These are phyloP conservation scores for Aurelia sp. DNA, from an alignment of 30 jellyfish, hydroid and myxozoan genomes.

Conservation along the genomic window DNA sequence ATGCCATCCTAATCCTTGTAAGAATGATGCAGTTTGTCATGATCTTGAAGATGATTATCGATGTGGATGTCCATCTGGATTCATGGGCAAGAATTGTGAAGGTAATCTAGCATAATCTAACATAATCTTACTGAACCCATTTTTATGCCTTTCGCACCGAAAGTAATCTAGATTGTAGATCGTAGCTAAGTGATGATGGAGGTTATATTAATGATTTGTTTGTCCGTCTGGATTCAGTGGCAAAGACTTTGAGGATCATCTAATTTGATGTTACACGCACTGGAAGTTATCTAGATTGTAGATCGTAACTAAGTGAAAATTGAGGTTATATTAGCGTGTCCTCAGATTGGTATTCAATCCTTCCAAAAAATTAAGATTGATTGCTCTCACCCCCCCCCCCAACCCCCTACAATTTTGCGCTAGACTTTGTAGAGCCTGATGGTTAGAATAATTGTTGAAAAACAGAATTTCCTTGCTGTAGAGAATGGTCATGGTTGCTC, in stretches of 20 bases:
- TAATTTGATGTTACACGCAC: background rate
- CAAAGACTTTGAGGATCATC: conserved; percentile 45
- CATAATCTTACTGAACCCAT: background rate
- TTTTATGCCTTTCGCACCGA: background rate
- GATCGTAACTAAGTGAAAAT: too few relatives aligned
- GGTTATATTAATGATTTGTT: conserved; percentile 66
- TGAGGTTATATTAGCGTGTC: conserved; percentile 34
- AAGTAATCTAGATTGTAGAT: background rate
- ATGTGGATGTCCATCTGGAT: conserved; percentile 88
- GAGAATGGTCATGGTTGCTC: too few relatives aligned
- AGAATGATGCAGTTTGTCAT: conserved; percentile 82
- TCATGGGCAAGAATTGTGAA: conserved; percentile 89
- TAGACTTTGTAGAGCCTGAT: too few relatives aligned
- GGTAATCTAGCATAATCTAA: conserved; percentile 19
- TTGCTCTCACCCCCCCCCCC: too few relatives aligned
- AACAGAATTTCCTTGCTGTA: too few relatives aligned
- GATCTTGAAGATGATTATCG: conserved; percentile 92
- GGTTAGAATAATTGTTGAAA: too few relatives aligned
- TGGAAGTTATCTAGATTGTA: background rate
- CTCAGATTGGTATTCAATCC: too few relatives aligned
- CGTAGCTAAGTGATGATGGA: too few relatives aligned
- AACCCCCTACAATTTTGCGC: too few relatives aligned
- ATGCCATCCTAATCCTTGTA: conserved; percentile 96
- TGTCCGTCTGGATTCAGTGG: conserved; percentile 88
- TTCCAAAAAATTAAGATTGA: too few relatives aligned